Base-by-base conservation (phyloP, 2,888 invertebrate genomes). In the Platycheirus albimanus region DNA sequence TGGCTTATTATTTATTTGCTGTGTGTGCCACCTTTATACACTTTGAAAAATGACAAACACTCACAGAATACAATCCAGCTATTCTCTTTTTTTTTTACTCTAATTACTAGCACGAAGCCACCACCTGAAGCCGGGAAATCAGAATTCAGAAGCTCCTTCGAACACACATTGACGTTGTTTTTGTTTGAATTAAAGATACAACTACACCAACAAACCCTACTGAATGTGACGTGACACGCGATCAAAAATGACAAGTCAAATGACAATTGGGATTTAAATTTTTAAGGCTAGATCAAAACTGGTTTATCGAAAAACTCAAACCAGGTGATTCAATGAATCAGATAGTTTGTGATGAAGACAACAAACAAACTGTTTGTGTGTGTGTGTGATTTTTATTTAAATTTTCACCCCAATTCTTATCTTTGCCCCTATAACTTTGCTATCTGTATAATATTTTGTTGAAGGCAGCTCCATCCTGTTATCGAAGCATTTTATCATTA, bases 171-270 rank as follows among this genome's bases (percentile, higher is more conserved):
- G 3, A 33, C 38, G 6, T 17, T n/a, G n/a, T n/a, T n/a, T n/a
- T n/a, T n/a, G n/a, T n/a, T n/a, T n/a, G n/a, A n/a, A n/a, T n/a
- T n/a, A n/a, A n/a, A n/a, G n/a, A n/a, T n/a, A n/a, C n/a, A n/a
- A n/a, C 6, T 43, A 64, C 19, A 63, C 67, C 11, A 66, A 38
- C 67, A n/a, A 66, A 38, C 64, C 24, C 24, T 71, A 80, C 52
- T 64, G 43, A 63, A 56, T 83, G 78, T 78, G 83, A 78, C 78
- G 83, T 78, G 72, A 83, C 78, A 83, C 74, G 83, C 83, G 74
- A 83, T 83, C 78, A 38, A 63, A 78, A 69, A 52, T 83, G 74
- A 69, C 83, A 78, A 56, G 52, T 58, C 69, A 78, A 69, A 78
- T 47, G 72, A 66, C 69, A 78, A 69, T 83, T 47, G 72, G 74